Percentiles rank a stretch among this genome's conserved stretches.
phyloP scores from a whole-genome alignment of 2,797 vertebrate species.

The Danio jaintianensis region DNA sequence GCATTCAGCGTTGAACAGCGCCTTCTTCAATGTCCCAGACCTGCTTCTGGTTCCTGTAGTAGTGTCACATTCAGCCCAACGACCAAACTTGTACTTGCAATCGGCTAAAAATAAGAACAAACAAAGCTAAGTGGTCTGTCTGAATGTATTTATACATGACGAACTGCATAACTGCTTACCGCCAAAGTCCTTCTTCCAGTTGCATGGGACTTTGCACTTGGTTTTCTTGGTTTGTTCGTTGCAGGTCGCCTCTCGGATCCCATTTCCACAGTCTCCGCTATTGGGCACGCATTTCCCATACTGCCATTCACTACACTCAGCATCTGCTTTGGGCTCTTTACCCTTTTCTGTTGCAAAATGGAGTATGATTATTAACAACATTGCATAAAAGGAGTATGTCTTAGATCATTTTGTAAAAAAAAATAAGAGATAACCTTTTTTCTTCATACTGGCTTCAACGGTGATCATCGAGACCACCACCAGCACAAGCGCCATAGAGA shows the following conservation, averaged over 20 bases:
- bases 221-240: conserved; percentile 83
- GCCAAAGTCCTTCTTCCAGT: conserved; percentile 97
- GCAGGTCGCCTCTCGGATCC: conserved; percentile 87
- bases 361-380: not conserved
- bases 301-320: conserved; percentile 84
- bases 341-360: conserved; percentile 74
- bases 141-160: not conserved
- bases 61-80: conserved; percentile 87
- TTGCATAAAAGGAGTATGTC: not conserved
- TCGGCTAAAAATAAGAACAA: conserved; percentile 78
- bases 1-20: conserved; percentile 90
- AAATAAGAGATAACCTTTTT: conserved; percentile 54
- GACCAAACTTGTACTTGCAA: conserved; percentile 94
- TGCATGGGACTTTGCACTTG: conserved; percentile 93
- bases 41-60: conserved; percentile 84
- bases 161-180: conserved; percentile 74
- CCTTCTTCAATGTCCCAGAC: conserved; percentile 88
- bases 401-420: not conserved
- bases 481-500: conserved; percentile 78
- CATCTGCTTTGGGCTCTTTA: conserved; percentile 72
- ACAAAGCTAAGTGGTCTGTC: not conserved
- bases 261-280: conserved; percentile 88
- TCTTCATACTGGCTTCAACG: conserved; percentile 72
- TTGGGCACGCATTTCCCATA: conserved; percentile 89
- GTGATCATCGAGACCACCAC: conserved; percentile 80